These are phyloP conservation scores for Drosophila nigrodunni DNA, from an alignment of 1,140 invertebrate genomes.

Conservation along the genomic window DNA sequence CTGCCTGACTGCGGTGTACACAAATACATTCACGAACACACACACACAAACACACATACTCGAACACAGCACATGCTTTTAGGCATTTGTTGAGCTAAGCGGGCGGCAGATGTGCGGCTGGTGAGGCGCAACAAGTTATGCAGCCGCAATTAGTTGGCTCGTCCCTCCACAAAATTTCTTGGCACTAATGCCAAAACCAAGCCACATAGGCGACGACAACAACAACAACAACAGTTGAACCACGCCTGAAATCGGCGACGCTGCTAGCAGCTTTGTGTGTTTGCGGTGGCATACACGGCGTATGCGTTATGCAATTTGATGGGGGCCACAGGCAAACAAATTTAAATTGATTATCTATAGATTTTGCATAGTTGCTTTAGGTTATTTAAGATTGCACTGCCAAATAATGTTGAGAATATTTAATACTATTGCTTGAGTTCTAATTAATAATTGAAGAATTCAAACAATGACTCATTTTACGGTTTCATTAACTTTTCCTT, in stretches of 20 bases:
- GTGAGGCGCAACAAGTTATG: constrained; percentile 76
- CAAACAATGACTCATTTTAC: not conserved
- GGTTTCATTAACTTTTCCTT: not conserved
- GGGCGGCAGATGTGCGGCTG: constrained; percentile 21
- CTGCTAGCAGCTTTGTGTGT: constrained; percentile 29
- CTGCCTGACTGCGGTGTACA: constrained; percentile 53
- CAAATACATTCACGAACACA: constrained; percentile 29
- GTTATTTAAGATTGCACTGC: not conserved
- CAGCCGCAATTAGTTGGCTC: constrained; percentile 78
- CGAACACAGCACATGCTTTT: constrained; percentile 2
- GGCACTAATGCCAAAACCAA: constrained; percentile 78
- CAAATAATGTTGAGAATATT: not conserved
- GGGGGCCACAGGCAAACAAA: constrained; percentile 41
- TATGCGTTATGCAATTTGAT: constrained; percentile 64
- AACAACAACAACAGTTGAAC: constrained; percentile 5
- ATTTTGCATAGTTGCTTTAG: not conserved
- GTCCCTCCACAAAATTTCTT: constrained; percentile 73
- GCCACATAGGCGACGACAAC: constrained; percentile 55
- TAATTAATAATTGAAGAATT: not conserved
- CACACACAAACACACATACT: constrained; percentile 21
- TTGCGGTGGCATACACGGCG: constrained; percentile 28
- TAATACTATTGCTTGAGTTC: not conserved
- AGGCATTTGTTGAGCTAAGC: constrained; percentile 36
- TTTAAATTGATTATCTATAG: constrained; percentile 18
- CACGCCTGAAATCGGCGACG: constrained; percentile 15